Conservation (phyloP, 2,888 invertebrate species). For the Unio pictorum region DNA sequence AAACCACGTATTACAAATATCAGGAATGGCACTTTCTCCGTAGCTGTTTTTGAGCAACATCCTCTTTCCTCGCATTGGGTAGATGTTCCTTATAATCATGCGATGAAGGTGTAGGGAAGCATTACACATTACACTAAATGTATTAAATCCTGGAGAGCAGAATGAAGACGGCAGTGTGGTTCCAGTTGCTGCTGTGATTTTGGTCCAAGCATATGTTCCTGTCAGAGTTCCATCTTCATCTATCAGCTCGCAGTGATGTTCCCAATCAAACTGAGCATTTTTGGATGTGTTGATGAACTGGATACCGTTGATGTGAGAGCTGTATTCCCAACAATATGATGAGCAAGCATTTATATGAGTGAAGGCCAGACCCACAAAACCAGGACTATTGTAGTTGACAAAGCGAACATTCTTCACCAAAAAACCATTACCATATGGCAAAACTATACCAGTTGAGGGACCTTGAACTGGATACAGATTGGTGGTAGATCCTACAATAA, state of each 20-base stretch:
- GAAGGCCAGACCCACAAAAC: slow-evolving; percentile 24
- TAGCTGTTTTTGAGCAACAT: slow-evolving; percentile 40
- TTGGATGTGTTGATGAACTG: slow-evolving; percentile 38
- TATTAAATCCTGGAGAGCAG: slow-evolving; percentile 1
- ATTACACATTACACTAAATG: slow-evolving; percentile 23
- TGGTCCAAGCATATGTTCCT: slow-evolving; percentile 17
- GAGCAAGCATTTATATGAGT: slow-evolving; percentile 53
- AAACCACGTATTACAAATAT: slow-evolving; percentile 59
- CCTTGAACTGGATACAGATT: neutral
- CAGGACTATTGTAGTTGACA: slow-evolving; percentile 45
- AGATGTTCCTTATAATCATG: slow-evolving; percentile 49
- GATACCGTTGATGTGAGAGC: slow-evolving; percentile 21
- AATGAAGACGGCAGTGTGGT: neutral
- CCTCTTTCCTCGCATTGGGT: slow-evolving; percentile 47
- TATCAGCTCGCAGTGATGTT: slow-evolving; percentile 37
- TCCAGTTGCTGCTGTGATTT: slow-evolving; percentile 6
- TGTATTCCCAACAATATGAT: slow-evolving; percentile 57
- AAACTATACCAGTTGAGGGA: slow-evolving; percentile 32
- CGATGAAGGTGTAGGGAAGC: slow-evolving; percentile 44
- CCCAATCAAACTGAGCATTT: slow-evolving; percentile 33
- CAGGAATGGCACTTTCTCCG: slow-evolving; percentile 35
- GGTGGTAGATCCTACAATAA: slow-evolving; percentile 32
- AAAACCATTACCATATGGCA: slow-evolving; percentile 55
- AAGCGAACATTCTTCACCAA: slow-evolving; percentile 44
- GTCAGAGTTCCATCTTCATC: slow-evolving; percentile 61